These are phyloP conservation scores for Drosophila melanica DNA, from an alignment of 1,140 invertebrate genomes.

Conservation along the genomic window DNA sequence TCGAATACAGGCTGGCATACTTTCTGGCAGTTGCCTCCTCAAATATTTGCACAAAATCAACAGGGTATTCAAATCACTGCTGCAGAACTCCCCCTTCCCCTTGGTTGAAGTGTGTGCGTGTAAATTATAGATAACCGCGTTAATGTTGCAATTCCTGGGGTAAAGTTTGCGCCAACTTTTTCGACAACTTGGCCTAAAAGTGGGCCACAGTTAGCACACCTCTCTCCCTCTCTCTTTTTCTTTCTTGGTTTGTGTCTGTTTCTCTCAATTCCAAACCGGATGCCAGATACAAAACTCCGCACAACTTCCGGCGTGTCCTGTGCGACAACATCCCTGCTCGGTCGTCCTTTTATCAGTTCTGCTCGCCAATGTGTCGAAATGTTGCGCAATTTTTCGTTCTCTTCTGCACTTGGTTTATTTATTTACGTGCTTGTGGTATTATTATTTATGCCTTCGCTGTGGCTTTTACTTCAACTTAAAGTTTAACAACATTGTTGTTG, in stretches of 20 bases:
- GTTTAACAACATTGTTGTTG: conserved; percentile 23
- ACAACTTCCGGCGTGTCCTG: conserved; percentile 51
- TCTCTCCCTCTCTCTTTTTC: background rate
- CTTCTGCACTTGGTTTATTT: background rate
- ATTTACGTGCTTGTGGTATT: conserved; percentile 28
- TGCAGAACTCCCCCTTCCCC: background rate
- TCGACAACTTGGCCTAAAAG: conserved; percentile 54
- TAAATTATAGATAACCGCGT: conserved; percentile 80
- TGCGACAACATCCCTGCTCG: background rate
- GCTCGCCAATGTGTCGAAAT: conserved; percentile 35
- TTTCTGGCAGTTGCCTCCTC: too few relatives aligned
- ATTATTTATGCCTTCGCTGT: conserved; percentile 61
- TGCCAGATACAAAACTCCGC: conserved; percentile 53
- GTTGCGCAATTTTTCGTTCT: conserved; percentile 16
- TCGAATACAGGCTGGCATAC: too few relatives aligned
- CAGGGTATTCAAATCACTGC: too few relatives aligned
- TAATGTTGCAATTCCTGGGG: conserved; percentile 67
- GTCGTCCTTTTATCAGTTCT: conserved; percentile 2
- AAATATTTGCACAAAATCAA: too few relatives aligned
- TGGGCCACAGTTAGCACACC: conserved; percentile 51
- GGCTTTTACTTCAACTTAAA: conserved; percentile 34
- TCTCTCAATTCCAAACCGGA: conserved; percentile 21
- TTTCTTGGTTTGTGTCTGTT: background rate
- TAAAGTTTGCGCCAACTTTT: conserved; percentile 26
- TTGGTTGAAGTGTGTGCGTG: conserved; percentile 43